A percentile compares a stretch with the other conserved stretches of the same genome.
Evolutionary conservation across 2,797 vertebrate genomes (phyloP).

Genomic region (Echiichthys vipera): DNA sequence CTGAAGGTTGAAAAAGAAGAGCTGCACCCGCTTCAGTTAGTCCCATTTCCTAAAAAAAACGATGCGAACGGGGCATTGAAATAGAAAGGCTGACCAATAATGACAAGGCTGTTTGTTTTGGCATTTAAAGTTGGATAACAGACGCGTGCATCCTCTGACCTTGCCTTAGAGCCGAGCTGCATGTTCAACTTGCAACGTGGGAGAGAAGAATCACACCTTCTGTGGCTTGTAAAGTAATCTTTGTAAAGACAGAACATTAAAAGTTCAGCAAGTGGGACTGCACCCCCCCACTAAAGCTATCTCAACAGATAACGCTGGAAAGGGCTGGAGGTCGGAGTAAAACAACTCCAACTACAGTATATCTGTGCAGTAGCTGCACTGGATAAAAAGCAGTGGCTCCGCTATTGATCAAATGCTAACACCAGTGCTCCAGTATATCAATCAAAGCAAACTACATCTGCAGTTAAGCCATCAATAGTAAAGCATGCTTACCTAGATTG

Average conservation of each 20-base stretch:
- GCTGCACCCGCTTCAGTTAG: no score
- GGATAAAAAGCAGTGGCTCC: slow-evolving; percentile 60
- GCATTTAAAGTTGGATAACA: not conserved
- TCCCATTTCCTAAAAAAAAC: not conserved
- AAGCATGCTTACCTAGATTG: slow-evolving; percentile 9
- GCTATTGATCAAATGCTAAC: slow-evolving; percentile 67
- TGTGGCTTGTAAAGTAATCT: not conserved
- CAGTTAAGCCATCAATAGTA: slow-evolving; percentile 21
- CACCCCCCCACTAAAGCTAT: not conserved
- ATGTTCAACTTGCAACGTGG: not conserved
- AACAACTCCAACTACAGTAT: slow-evolving; percentile 42
- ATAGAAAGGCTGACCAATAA: not conserved
- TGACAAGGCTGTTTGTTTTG: not conserved
- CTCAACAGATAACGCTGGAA: slow-evolving; percentile 18
- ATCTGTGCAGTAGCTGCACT: slow-evolving; percentile 34
- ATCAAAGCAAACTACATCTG: slow-evolving; percentile 52
- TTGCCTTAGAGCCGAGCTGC: slow-evolving; percentile 8
- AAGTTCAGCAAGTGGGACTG: slow-evolving; percentile 1
- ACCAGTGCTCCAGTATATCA: slow-evolving; percentile 49
- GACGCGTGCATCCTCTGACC: slow-evolving; percentile 17
- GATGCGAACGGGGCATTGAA: not conserved
- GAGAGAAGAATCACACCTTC: not conserved
- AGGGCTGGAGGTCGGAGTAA: slow-evolving; percentile 39
- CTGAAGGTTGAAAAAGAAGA: no score
- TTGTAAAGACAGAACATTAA: slow-evolving; percentile 2